A percentile compares a stretch with the other conserved stretches of the same genome.
Conservation (phyloP, 2,113 vertebrate genomes). For the Apteryx mantelli region DNA sequence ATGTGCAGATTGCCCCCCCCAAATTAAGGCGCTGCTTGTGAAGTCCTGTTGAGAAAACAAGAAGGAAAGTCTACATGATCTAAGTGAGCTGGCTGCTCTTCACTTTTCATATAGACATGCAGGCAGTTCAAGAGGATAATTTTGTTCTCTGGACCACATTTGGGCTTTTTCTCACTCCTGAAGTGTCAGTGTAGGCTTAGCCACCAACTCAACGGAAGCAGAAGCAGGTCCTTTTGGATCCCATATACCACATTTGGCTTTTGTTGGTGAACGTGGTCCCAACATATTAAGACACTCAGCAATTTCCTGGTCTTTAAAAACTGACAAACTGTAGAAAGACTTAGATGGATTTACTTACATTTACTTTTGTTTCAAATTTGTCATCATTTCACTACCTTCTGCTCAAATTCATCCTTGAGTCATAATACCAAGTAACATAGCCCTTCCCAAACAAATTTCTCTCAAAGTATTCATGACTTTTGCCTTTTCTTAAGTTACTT, state of each 20-base stretch:
- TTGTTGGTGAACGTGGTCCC: background rate
- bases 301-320: background rate
- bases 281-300: background rate
- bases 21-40: background rate
- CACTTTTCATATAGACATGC: rapidly evolving
- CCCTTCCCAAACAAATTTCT: background rate
- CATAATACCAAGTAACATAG: background rate
- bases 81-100: background rate
- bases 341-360: background rate
- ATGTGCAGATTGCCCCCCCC: rapidly evolving
- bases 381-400: background rate
- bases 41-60: rapidly evolving
- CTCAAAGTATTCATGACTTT: background rate
- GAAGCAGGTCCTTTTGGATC: background rate
- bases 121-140: background rate
- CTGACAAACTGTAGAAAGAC: background rate
- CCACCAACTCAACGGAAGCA: background rate
- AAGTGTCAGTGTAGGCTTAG: background rate
- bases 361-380: background rate
- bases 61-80: background rate
- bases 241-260: rapidly evolving
- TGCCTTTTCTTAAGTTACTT: background rate
- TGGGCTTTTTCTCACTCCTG: background rate
- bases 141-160: background rate
- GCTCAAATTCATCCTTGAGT: background rate